Conservation (phyloP, 2,888 invertebrate genomes). For the Allygus modestus region DNA sequence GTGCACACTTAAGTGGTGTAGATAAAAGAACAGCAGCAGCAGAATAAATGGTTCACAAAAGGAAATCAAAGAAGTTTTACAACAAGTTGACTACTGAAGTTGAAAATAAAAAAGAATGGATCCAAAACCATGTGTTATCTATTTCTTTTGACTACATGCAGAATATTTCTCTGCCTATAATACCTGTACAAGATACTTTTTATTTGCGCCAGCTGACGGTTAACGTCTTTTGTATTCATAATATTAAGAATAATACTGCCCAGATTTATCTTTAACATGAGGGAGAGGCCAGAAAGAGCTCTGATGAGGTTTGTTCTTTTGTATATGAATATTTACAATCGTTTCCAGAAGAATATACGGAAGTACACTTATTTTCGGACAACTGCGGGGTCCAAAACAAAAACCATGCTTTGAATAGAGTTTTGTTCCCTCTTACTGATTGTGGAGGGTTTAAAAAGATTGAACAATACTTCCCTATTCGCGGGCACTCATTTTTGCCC, state of each 20-base stretch:
- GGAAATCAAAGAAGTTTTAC: constrained; percentile 42
- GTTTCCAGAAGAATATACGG: not conserved
- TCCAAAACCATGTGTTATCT: not conserved
- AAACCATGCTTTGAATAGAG: not conserved
- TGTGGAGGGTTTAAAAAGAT: not conserved
- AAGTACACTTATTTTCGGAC: constrained; percentile 12
- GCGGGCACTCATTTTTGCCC: constrained; percentile 36
- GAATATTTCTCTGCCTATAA: not conserved
- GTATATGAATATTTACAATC: constrained; percentile 13
- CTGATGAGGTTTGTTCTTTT: constrained; percentile 18
- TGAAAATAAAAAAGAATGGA: not conserved
- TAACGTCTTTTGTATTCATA: constrained; percentile 28
- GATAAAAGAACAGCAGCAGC: constrained; percentile 17
- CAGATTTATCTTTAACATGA: not conserved
- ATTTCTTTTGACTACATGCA: constrained; percentile 13
- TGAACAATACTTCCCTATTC: not conserved
- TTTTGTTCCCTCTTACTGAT: not conserved
- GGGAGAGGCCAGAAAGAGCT: not conserved
- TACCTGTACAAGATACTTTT: constrained; percentile 40
- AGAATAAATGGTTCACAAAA: constrained; percentile 14
- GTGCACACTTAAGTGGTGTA: constrained; percentile 3
- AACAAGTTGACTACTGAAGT: constrained; percentile 12
- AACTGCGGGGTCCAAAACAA: constrained; percentile 27
- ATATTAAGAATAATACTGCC: constrained; percentile 20
- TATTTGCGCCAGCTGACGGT: constrained; percentile 10